phyloP scores from a whole-genome alignment of 2,888 invertebrate genomes.

The Listrodromus nycthemerus region DNA sequence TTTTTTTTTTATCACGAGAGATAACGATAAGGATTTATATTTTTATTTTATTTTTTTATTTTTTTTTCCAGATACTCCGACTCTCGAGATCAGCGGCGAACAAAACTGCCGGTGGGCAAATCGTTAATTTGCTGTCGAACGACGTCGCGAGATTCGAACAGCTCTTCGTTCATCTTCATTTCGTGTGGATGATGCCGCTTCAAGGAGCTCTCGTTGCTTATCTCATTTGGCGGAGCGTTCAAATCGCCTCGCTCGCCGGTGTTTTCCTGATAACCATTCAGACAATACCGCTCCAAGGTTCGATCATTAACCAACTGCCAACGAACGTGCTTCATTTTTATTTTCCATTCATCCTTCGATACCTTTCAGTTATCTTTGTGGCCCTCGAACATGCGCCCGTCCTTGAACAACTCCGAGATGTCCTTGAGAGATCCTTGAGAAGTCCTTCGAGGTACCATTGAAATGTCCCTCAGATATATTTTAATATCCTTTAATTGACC shows the following conservation, averaged over 20 bases:
- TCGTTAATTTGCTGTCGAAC: slow-evolving; percentile 94
- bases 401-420: too few relatives aligned
- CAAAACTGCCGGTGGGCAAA: slow-evolving; percentile 88
- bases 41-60: too few relatives aligned
- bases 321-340: too few relatives aligned
- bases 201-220: slow-evolving; percentile 88
- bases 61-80: slow-evolving; percentile 83
- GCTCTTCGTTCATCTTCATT: slow-evolving; percentile 89
- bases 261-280: slow-evolving; percentile 86
- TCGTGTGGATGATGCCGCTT: slow-evolving; percentile 92
- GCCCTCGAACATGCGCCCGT: too few relatives aligned
- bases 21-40: too few relatives aligned
- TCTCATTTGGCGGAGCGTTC: slow-evolving; percentile 86
- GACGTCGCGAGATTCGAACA: slow-evolving; percentile 93
- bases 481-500: too few relatives aligned
- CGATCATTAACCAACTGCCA: background rate
- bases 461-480: too few relatives aligned
- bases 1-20: too few relatives aligned
- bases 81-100: slow-evolving; percentile 80
- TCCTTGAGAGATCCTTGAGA: too few relatives aligned
- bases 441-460: too few relatives aligned
- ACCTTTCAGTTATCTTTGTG: too few relatives aligned
- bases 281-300: slow-evolving; percentile 86
- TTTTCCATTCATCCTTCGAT: too few relatives aligned
- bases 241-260: slow-evolving; percentile 87